Percentiles rank a stretch among this genome's conserved stretches.
phyloP scores from a whole-genome alignment of 2,888 invertebrate species.

The Lymantria monacha region DNA sequence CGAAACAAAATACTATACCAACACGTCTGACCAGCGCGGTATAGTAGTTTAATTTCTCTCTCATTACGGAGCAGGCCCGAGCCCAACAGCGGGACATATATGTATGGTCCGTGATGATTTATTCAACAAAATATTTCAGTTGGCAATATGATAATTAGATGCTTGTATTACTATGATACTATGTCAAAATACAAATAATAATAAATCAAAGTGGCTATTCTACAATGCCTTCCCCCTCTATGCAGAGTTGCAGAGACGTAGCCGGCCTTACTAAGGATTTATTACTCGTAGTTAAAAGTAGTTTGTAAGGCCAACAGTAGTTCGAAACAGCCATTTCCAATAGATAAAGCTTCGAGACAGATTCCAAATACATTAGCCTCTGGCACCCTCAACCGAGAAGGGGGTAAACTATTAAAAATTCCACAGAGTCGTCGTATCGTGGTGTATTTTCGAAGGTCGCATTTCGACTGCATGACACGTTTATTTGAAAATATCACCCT shows the following conservation, averaged over 20 bases:
- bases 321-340: constrained; percentile 79
- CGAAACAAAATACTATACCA: too few species aligned
- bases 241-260: constrained; percentile 64
- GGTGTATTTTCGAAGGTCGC: constrained; percentile 48
- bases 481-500: constrained; percentile 59
- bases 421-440: constrained; percentile 51
- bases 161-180: too few species aligned
- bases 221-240: constrained; percentile 49
- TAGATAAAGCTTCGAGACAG: constrained; percentile 77
- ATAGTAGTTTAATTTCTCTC: too few species aligned
- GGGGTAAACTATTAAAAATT: constrained; percentile 77
- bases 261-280: constrained; percentile 71
- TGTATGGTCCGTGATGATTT: too few species aligned
- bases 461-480: constrained; percentile 63
- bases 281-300: constrained; percentile 79
- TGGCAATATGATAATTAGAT: too few species aligned
- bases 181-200: background rate
- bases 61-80: too few species aligned
- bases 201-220: constrained; percentile 31
- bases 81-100: too few species aligned
- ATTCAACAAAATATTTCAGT: too few species aligned
- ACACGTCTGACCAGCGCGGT: too few species aligned
- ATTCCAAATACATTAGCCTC: constrained; percentile 79
- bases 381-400: constrained; percentile 48
- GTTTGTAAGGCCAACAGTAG: constrained; percentile 72